Evolutionary conservation across 2,888 invertebrate genomes (phyloP).

Genomic region (Acanthosepion esculentum): DNA sequence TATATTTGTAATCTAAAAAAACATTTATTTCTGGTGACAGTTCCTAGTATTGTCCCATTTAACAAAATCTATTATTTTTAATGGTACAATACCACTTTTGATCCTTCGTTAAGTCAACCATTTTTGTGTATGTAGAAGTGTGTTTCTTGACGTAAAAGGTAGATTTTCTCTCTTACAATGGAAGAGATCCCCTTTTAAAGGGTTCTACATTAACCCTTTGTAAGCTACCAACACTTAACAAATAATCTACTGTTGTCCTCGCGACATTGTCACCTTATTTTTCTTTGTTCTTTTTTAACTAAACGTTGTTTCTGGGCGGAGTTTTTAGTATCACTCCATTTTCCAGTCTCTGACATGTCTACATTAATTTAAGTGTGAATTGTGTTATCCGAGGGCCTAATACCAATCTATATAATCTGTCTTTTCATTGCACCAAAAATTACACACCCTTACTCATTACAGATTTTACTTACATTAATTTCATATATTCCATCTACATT

Average conservation of each 20-base stretch:
- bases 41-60: no score
- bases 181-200: no score
- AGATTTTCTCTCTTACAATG: no score
- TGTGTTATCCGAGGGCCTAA: not conserved
- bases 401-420: not conserved
- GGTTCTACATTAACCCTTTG: no score
- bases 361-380: not conserved
- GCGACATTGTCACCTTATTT: not conserved
- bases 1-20: no score
- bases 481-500: not conserved
- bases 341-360: not conserved
- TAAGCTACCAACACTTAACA: not conserved
- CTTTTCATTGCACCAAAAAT: no score
- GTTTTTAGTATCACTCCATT: not conserved
- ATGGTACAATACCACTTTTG: no score
- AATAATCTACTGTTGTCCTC: not conserved
- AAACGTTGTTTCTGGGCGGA: not conserved
- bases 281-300: not conserved
- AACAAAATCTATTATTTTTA: no score
- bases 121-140: no score
- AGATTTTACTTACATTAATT: not conserved
- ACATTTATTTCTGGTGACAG: no score
- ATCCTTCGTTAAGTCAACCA: no score
- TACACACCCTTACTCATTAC: not conserved
- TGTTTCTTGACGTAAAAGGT: no score